Base-by-base conservation (phyloP, 2,113 vertebrate genomes). In the Embiotoca jacksoni region DNA sequence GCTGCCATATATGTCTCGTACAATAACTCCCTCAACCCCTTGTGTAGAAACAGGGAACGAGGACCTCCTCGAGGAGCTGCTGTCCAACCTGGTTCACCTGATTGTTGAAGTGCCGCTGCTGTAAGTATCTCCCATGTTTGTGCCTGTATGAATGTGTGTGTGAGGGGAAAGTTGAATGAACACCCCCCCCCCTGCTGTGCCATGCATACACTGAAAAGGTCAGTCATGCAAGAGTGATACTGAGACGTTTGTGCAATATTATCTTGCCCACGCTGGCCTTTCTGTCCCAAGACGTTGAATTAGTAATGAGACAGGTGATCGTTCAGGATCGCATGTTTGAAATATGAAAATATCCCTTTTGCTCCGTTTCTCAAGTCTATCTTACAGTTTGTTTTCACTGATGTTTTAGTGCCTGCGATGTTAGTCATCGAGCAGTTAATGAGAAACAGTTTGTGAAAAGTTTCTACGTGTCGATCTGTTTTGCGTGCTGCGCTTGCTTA, bases 61-160 rank as follows among this genome's bases (percentile, higher is more conserved):
- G 90, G 96, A 98, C 85, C 96, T 99, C 74, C 92, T 98, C 33
- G 97, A 99, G 91, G 98, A 99, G 78, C 72, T 99, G 88, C 90
- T 99, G 62, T 98, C 95, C 84, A 97, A 97, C 92, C 94, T 99
- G 61, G 94, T 99, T 72, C 96, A 99, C 89, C 95, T 99, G 80
- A 97, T 98, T 66, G 97, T 98, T 60, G 98, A 99, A 89, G 95
- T 97, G 72, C 98, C 98, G 3, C 96, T 98, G 63, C 88, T 99
- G 98, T 99, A 93, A 98, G 98, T 98, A 81, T 52, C 52, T 50
- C 37, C n/a, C 3, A 16, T 8, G 32, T 78, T 3, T 79, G 39
- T 39, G n/a, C 37, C 4, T 58, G 13, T 35, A 13, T 72, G 35
- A 44, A 7, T 54, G 16, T 64, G 15, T 67, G n/a, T 57, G 49